A percentile compares a stretch with the other conserved stretches of the same genome.
Evolutionary conservation across 1,140 invertebrate genomes (phyloP).

Genomic region (Cydia strobilella): DNA sequence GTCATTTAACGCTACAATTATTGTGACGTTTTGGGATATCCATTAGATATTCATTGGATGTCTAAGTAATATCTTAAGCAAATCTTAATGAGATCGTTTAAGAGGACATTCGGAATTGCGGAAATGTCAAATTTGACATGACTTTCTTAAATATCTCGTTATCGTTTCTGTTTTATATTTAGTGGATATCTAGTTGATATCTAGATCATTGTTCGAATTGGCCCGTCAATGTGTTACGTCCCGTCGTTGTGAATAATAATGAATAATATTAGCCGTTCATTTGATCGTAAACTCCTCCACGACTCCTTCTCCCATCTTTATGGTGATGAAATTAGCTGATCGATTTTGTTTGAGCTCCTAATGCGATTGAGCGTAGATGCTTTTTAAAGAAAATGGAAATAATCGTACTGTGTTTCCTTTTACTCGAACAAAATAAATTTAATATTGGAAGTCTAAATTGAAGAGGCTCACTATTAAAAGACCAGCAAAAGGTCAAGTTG

Average conservation of each 20-base stretch:
- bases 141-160: too few species aligned
- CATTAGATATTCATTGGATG: too few species aligned
- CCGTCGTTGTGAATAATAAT: slow-evolving; percentile 47
- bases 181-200: too few species aligned
- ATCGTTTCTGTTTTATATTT: too few species aligned
- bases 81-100: too few species aligned
- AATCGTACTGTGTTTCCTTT: slow-evolving; percentile 18
- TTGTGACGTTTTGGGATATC: too few species aligned
- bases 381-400: slow-evolving; percentile 26
- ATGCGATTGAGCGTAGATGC: slow-evolving; percentile 14
- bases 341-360: slow-evolving; percentile 36
- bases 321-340: slow-evolving; percentile 55
- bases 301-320: slow-evolving; percentile 45
- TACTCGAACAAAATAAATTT: background rate
- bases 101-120: too few species aligned
- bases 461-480: slow-evolving; percentile 4
- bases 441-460: slow-evolving; percentile 15
- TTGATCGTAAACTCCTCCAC: slow-evolving; percentile 39
- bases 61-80: too few species aligned
- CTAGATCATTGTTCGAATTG: too few species aligned
- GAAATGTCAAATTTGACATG: too few species aligned
- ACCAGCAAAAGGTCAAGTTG: slow-evolving; percentile 2
- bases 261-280: slow-evolving; percentile 48
- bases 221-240: too few species aligned
- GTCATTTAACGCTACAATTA: too few species aligned